Percentiles rank a stretch among this genome's conserved stretches.
Conservation (phyloP, 2,797 vertebrate species). For the Triplophysa bombifrons region DNA sequence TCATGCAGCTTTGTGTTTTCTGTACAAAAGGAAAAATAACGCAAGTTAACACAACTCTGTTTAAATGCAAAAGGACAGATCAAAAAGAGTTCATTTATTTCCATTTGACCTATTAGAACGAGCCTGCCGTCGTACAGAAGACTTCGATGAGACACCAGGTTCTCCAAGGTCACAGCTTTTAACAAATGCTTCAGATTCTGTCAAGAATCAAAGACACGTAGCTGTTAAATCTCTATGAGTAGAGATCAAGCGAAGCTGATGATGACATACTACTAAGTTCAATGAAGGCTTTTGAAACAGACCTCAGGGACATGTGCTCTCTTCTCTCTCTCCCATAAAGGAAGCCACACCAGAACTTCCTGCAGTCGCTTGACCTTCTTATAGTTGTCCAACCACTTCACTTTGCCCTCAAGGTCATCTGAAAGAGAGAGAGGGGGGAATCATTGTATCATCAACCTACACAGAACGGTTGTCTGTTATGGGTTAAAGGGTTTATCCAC, state of each 20-base stretch:
- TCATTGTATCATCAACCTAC: constrained; percentile 26
- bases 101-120: constrained; percentile 78
- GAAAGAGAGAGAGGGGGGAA: constrained; percentile 20
- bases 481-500: constrained; percentile 32
- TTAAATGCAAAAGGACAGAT: neutral
- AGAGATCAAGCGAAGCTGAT: neutral
- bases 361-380: constrained; percentile 88
- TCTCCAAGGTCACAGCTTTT: constrained; percentile 84
- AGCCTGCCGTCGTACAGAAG: constrained; percentile 86
- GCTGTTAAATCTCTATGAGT: neutral
- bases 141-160: constrained; percentile 83
- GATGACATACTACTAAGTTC: neutral
- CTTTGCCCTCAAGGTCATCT: constrained; percentile 93
- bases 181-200: constrained; percentile 87
- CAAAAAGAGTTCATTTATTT: neutral
- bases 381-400: constrained; percentile 93
- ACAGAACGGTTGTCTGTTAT: constrained; percentile 10
- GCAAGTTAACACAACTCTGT: neutral
- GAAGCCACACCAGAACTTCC: constrained; percentile 88
- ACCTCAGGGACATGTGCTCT: constrained; percentile 89
- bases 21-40: constrained; percentile 46
- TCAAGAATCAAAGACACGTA: neutral
- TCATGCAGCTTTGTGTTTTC: constrained; percentile 85
- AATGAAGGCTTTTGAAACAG: constrained; percentile 25
- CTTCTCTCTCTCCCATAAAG: constrained; percentile 90